A percentile compares a stretch with the other conserved stretches of the same genome.
Conservation (phyloP, 2,113 vertebrate genomes). For the Anhinga rufa region DNA sequence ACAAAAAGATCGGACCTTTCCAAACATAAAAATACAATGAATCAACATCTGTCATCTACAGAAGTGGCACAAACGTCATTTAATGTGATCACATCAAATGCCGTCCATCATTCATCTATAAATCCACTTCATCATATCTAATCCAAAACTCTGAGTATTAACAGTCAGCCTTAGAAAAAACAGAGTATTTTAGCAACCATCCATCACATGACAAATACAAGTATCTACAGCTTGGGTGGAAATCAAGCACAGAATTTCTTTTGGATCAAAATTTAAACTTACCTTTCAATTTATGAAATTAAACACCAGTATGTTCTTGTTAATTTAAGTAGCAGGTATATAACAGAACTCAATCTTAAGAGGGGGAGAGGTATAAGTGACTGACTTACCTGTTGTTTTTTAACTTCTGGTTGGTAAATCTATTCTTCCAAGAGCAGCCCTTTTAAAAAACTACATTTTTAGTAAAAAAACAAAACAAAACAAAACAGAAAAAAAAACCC, state of each 20-base stretch:
- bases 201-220: background rate
- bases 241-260: background rate
- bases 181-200: background rate
- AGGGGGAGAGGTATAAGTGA: background rate
- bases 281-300: background rate
- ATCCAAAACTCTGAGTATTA: background rate
- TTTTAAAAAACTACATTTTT: background rate
- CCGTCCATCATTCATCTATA: slow-evolving; percentile 34
- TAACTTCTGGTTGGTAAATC: background rate
- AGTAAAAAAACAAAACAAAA: background rate
- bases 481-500: background rate
- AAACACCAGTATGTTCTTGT: background rate
- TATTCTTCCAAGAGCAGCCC: background rate
- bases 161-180: background rate
- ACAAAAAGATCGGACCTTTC: slow-evolving; percentile 50
- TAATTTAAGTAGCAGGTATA: background rate
- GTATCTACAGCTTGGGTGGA: background rate
- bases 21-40: slow-evolving; percentile 38
- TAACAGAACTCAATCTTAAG: background rate
- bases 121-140: slow-evolving; percentile 21
- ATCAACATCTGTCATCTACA: slow-evolving; percentile 60
- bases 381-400: background rate
- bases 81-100: slow-evolving; percentile 50
- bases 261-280: background rate
- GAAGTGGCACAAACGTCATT: slow-evolving; percentile 42